Percentiles rank a stretch among this genome's conserved stretches.
phyloP scores from a whole-genome alignment of 53 echinoderm and acorn worm genomes.

The Holothuria leucospilota region DNA sequence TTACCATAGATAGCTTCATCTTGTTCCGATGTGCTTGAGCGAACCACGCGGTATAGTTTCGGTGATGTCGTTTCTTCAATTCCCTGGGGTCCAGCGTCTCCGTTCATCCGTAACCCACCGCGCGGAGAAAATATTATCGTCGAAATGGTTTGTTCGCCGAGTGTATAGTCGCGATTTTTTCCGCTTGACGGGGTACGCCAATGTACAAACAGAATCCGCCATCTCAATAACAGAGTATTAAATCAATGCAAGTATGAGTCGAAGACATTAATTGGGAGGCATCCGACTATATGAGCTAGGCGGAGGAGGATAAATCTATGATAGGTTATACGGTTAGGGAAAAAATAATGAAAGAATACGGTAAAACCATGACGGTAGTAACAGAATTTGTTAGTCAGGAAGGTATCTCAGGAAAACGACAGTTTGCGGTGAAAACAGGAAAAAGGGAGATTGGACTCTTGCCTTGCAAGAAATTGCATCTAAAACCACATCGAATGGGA shows the following conservation, averaged over 20 bases:
- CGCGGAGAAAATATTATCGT: slow-evolving; percentile 2
- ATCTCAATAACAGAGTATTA: slow-evolving; percentile 42
- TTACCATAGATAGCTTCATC: slow-evolving; percentile 32
- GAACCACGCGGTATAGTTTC: slow-evolving; percentile 29
- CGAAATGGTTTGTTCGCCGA: slow-evolving; percentile 34
- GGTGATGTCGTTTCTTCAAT: not conserved
- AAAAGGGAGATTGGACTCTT: too few relatives aligned
- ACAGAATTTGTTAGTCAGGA: too few relatives aligned
- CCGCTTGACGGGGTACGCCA: slow-evolving; percentile 42
- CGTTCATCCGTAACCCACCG: slow-evolving; percentile 43
- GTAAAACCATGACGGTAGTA: too few relatives aligned
- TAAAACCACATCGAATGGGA: too few relatives aligned
- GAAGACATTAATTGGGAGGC: slow-evolving; percentile 39
- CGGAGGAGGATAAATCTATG: too few relatives aligned
- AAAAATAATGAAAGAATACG: too few relatives aligned
- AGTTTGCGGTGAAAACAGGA: too few relatives aligned
- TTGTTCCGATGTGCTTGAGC: slow-evolving; percentile 34
- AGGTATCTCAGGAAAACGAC: too few relatives aligned
- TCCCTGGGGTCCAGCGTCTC: slow-evolving; percentile 25
- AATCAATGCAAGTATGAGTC: slow-evolving; percentile 11
- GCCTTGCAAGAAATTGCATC: too few relatives aligned
- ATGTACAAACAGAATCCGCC: slow-evolving; percentile 41
- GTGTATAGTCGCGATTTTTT: slow-evolving; percentile 43
- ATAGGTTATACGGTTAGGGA: too few relatives aligned
- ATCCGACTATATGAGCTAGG: slow-evolving; percentile 2